Evolutionary conservation across 2,888 invertebrate species (phyloP).

Genomic region (Fragum fragum): DNA sequence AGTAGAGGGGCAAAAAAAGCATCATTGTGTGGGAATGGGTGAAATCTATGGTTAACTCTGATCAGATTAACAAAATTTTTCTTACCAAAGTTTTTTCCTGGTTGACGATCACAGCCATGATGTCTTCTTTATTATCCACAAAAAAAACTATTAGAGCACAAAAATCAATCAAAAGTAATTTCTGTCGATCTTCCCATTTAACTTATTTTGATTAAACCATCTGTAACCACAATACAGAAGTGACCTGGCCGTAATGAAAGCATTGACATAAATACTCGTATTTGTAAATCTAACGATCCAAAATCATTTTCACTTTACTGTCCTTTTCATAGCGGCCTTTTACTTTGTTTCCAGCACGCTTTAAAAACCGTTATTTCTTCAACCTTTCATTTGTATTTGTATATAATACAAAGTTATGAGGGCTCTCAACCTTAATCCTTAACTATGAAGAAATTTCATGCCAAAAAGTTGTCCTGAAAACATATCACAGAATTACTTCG

Average conservation of each 20-base stretch:
- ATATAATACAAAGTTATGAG: constrained; percentile 20
- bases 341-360: constrained; percentile 7
- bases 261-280: constrained; percentile 6
- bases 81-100: constrained; percentile 58
- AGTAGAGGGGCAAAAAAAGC: too few species aligned
- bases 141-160: neutral
- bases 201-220: neutral
- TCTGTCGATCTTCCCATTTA: neutral
- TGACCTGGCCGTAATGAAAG: constrained; percentile 1
- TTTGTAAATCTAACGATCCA: constrained; percentile 21
- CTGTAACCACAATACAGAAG: neutral
- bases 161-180: constrained; percentile 9
- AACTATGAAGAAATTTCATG: neutral
- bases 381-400: constrained; percentile 23
- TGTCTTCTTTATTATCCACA: constrained; percentile 18
- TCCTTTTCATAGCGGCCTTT: constrained; percentile 26
- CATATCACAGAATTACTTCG: too few species aligned
- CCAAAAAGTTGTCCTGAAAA: too few species aligned
- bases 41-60: too few species aligned
- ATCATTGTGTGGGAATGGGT: too few species aligned
- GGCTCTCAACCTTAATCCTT: constrained; percentile 4
- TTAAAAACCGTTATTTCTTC: constrained; percentile 12
- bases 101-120: constrained; percentile 51
- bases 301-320: constrained; percentile 30
- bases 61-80: neutral